phyloP scores from a whole-genome alignment of 1,140 invertebrate genomes.

The Dreissena polymorpha region DNA sequence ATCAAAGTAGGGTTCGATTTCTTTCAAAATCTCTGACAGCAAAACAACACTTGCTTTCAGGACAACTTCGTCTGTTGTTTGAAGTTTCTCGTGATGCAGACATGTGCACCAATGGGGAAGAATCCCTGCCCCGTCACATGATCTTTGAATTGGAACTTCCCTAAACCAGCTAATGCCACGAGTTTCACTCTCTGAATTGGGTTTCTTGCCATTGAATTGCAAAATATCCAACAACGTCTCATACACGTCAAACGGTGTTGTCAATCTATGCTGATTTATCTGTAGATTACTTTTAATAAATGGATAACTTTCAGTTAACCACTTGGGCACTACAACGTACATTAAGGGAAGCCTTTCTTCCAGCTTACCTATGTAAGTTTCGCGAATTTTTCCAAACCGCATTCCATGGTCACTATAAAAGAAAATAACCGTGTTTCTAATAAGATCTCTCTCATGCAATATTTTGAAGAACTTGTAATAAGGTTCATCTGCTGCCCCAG shows the following conservation, averaged over 20 bases:
- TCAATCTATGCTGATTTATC: constrained; percentile 82
- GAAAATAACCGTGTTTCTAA: constrained; percentile 85
- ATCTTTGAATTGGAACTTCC: constrained; percentile 76
- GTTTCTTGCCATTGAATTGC: constrained; percentile 69
- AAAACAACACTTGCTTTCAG: constrained; percentile 57
- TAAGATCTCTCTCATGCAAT: constrained; percentile 68
- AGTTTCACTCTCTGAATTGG: constrained; percentile 53
- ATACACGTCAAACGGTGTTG: constrained; percentile 81
- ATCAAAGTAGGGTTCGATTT: constrained; percentile 45
- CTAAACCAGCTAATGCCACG: constrained; percentile 78
- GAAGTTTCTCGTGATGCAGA: constrained; percentile 61
- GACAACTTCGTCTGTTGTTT: constrained; percentile 39
- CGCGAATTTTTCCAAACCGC: constrained; percentile 89
- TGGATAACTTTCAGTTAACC: constrained; percentile 85
- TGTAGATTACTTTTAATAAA: constrained; percentile 85
- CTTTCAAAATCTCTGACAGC: constrained; percentile 64
- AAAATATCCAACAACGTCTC: constrained; percentile 78
- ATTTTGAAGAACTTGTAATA: constrained; percentile 73
- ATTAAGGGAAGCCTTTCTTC: constrained; percentile 95
- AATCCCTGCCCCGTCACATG: constrained; percentile 78
- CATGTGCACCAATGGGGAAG: constrained; percentile 80
- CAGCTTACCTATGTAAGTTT: constrained; percentile 90
- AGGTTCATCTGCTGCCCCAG: constrained; percentile 71
- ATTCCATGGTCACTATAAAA: constrained; percentile 96
- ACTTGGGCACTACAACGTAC: constrained; percentile 88